These are phyloP conservation scores for Leptocoma aspasia DNA, from an alignment of 2,113 vertebrate genomes.

Conservation along the genomic window DNA sequence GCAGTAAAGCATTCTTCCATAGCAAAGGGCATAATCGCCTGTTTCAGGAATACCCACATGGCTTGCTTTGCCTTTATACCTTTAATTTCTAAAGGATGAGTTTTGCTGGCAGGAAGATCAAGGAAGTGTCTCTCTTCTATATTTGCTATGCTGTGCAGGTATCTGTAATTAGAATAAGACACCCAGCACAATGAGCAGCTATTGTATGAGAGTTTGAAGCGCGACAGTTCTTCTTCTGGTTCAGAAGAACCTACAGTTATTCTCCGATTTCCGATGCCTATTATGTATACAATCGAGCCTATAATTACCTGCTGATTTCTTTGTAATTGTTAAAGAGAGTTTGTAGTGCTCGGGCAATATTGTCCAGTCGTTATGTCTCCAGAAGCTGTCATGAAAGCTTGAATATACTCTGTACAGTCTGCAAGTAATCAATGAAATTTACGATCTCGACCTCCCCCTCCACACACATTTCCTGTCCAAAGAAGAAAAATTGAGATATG, in stretches of 20 bases:
- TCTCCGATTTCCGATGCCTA: slow-evolving; percentile 23
- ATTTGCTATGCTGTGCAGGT: slow-evolving; percentile 40
- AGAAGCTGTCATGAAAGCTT: slow-evolving; percentile 37
- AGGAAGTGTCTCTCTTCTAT: not conserved
- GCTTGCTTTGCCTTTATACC: not conserved
- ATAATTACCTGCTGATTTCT: slow-evolving; percentile 67
- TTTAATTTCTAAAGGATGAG: not conserved
- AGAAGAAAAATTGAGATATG: slow-evolving; percentile 40
- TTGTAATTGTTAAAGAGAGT: slow-evolving; percentile 51
- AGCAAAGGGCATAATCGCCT: not conserved
- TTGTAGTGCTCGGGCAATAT: slow-evolving; percentile 24
- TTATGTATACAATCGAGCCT: slow-evolving; percentile 17
- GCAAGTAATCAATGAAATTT: slow-evolving; percentile 66
- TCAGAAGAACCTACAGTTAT: slow-evolving; percentile 46
- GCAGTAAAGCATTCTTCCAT: not conserved
- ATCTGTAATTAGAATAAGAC: slow-evolving; percentile 48
- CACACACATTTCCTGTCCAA: not conserved
- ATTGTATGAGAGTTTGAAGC: slow-evolving; percentile 28
- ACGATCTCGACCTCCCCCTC: not conserved
- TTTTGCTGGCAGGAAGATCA: slow-evolving; percentile 13
- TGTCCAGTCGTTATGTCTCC: slow-evolving; percentile 40
- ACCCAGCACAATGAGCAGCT: slow-evolving; percentile 12
- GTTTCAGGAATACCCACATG: not conserved
- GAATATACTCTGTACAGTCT: slow-evolving; percentile 20
- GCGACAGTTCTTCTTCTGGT: slow-evolving; percentile 17